phyloP scores from a whole-genome alignment of 2,797 vertebrate genomes.

The Trachurus trachurus region DNA sequence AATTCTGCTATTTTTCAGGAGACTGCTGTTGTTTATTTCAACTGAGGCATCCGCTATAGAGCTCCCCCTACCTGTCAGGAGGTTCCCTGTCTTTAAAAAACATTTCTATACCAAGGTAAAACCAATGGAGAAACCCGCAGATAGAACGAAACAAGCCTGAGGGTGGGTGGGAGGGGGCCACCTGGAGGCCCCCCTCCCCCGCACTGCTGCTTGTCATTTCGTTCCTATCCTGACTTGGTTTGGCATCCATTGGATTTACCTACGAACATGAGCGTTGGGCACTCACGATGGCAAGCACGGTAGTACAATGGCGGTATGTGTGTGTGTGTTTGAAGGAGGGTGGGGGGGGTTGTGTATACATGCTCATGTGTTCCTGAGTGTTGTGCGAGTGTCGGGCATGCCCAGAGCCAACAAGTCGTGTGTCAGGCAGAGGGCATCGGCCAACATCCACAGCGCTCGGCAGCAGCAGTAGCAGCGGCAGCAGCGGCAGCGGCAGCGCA shows the following conservation, averaged over 20 bases:
- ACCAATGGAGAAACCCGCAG: conserved; percentile 78
- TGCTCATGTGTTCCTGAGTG: conserved; percentile 72
- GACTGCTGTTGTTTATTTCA: conserved; percentile 65
- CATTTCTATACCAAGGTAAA: conserved; percentile 76
- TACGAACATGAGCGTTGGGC: conserved; percentile 84
- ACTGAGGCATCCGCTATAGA: conserved; percentile 80
- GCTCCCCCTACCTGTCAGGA: conserved; percentile 86
- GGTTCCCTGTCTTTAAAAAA: conserved; percentile 76
- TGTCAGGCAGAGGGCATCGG: conserved; percentile 70
- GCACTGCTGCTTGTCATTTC: conserved; percentile 38
- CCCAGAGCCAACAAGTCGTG: conserved; percentile 64
- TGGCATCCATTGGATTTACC: conserved; percentile 80
- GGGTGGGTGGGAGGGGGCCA: neutral
- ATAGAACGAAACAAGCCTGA: conserved; percentile 73
- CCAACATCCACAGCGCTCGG: conserved; percentile 77
- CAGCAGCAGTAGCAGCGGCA: conserved; percentile 64
- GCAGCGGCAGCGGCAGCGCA: conserved; percentile 16
- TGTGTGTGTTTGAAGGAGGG: neutral
- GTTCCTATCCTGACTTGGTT: conserved; percentile 66
- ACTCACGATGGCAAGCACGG: conserved; percentile 81
- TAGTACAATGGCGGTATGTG: conserved; percentile 64
- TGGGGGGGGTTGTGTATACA: conserved; percentile 50
- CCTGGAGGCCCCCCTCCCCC: neutral
- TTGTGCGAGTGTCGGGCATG: conserved; percentile 76
- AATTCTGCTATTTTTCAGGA: conserved; percentile 75